Base-by-base conservation (phyloP, 1,140 invertebrate genomes). In the Conopomorpha cramerella region DNA sequence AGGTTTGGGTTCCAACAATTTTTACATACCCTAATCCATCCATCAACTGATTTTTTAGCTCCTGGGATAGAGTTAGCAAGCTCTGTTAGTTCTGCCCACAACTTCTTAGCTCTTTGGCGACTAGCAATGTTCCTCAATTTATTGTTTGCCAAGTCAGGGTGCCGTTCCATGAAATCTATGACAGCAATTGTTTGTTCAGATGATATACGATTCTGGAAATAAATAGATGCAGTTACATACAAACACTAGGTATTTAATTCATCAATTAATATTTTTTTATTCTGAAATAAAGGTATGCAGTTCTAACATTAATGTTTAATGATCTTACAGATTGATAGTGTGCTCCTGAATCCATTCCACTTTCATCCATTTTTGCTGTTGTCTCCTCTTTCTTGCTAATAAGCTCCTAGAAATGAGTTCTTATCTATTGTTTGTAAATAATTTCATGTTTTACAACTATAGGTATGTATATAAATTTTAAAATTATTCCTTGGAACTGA, bases 151-250 rank as follows among this genome's bases (percentile, higher is more conserved):
- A 68, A 36, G 16, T 61, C 55, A 36, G 59, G 56, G 31, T 65
- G 50, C 31, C 63, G 55, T 30, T 63, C 46, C 48, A 68, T 59
- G 32, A 60, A 68, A 11, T 54, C 43, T 33, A 68, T 36, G 4
- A 68, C 36, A 18, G 49, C 47, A 41, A 47, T 59, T 0, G 65
- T 44, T 51, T 68, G 64, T 1, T 41, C 46, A 16, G 61, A 19
- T 11, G 56, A 50, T 30, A 57, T 56, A 34, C 61, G 51, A 11
- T 43, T 40, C 13, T 44, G 30, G 52, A 23, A 23, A 23, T 23
- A 23, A 23, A 23, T 4, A 23, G 19, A 6, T 23, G 4, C n/a
- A n/a, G n/a, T n/a, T n/a, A n/a, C n/a, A n/a, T n/a, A n/a, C n/a
- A n/a, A n/a, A n/a, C n/a, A n/a, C n/a, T n/a, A n/a, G n/a, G 4